phyloP scores from a whole-genome alignment of 1,140 invertebrate species.

The Helicoverpa zea region DNA sequence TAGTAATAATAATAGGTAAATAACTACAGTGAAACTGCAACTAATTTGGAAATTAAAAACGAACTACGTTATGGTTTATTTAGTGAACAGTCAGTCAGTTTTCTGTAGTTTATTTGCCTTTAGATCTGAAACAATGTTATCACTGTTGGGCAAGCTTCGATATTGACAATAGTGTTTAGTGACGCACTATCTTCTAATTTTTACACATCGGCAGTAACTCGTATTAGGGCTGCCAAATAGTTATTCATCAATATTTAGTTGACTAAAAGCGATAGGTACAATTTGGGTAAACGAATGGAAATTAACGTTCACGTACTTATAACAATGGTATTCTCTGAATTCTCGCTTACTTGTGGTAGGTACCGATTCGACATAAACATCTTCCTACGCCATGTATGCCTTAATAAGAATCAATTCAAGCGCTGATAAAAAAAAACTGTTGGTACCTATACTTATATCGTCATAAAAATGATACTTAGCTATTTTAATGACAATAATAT shows the following conservation, averaged over 20 bases:
- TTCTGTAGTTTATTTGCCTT: conserved; percentile 4
- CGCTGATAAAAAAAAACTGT: too few relatives aligned
- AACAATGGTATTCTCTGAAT: too few relatives aligned
- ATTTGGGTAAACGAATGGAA: too few relatives aligned
- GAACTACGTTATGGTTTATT: neutral
- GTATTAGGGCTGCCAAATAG: conserved; percentile 4
- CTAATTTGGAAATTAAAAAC: neutral
- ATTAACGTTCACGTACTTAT: too few relatives aligned
- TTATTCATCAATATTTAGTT: neutral
- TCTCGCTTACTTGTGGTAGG: too few relatives aligned
- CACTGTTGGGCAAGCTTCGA: neutral
- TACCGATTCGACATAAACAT: too few relatives aligned
- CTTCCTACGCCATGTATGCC: too few relatives aligned
- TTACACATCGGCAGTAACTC: neutral
- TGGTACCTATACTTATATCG: too few relatives aligned
- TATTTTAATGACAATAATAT: too few relatives aligned
- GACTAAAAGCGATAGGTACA: too few relatives aligned
- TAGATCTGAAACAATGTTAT: conserved; percentile 8
- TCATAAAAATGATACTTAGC: too few relatives aligned
- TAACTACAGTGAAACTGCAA: neutral
- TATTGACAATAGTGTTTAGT: conserved; percentile 12
- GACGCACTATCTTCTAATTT: neutral
- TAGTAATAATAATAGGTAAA: neutral
- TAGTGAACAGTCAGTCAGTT: neutral
- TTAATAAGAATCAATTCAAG: too few relatives aligned